Percentiles rank a stretch among this genome's conserved stretches.
These are phyloP conservation scores for Steinernema carpocapsae DNA, from an alignment of 2,888 invertebrate species.

Conservation along the genomic window DNA sequence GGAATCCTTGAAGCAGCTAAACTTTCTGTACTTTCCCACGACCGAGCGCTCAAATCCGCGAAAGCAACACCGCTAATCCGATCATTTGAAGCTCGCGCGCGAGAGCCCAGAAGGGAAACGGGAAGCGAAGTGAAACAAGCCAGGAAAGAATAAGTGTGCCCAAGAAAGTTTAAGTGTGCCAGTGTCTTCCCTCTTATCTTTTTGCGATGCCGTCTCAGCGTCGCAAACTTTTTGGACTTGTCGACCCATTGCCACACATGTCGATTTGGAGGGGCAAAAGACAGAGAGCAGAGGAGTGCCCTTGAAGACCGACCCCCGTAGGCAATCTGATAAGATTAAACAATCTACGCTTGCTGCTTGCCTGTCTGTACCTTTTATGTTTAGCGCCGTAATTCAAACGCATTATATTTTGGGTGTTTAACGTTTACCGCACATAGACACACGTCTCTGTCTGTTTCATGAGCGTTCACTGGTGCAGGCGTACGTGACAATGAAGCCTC, in stretches of 20 bases:
- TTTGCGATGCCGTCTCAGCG: neutral
- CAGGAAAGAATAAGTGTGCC: neutral
- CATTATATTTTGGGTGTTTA: no score
- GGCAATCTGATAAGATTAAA: no score
- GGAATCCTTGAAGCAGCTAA: neutral
- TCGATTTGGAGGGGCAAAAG: no score
- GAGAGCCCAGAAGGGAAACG: neutral
- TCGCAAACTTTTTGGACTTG: no score
- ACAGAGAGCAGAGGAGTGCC: no score
- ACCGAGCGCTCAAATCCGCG: neutral
- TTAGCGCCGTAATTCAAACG: no score
- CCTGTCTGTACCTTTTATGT: no score
- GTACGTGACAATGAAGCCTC: no score
- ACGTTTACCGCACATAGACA: no score
- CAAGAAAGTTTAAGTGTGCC: neutral
- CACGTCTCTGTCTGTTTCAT: neutral
- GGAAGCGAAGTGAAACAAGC: neutral
- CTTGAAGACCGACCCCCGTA: no score
- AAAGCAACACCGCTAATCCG: conserved; percentile 29
- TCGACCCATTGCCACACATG: no score
- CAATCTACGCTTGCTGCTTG: no score
- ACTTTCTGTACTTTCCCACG: conserved; percentile 19
- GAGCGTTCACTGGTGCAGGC: conserved; percentile 1
- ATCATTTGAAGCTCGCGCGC: neutral
- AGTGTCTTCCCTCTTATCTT: neutral